phyloP scores from a whole-genome alignment of 53 echinoderm and acorn worm species.

The Crossaster papposus region DNA sequence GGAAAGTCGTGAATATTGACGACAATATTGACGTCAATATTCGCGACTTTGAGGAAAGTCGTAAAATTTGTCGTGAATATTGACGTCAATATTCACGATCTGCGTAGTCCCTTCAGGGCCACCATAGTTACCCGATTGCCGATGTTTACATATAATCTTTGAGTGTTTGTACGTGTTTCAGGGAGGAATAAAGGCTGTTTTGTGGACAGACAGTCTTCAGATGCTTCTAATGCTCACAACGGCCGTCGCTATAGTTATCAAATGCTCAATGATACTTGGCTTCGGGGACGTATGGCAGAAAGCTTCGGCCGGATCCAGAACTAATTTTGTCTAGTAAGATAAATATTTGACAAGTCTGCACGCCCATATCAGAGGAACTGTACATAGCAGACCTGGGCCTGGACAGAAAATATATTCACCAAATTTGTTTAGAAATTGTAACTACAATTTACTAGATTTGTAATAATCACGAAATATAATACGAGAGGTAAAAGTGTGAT shows the following conservation, averaged over 20 bases:
- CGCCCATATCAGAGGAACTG: neutral
- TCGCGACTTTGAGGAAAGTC: too few relatives aligned
- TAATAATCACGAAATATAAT: too few relatives aligned
- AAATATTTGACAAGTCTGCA: neutral
- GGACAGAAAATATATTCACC: too few relatives aligned
- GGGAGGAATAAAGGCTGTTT: slow-evolving; percentile 46
- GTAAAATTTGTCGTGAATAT: too few relatives aligned
- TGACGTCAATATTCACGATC: too few relatives aligned
- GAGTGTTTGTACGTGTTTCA: neutral
- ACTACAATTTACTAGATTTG: too few relatives aligned
- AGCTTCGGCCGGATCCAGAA: slow-evolving; percentile 21
- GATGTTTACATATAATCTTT: neutral
- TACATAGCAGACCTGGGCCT: neutral
- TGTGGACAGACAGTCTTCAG: slow-evolving; percentile 51
- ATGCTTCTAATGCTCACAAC: slow-evolving; percentile 31
- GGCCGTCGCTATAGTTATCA: slow-evolving; percentile 20
- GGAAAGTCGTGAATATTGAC: too few relatives aligned
- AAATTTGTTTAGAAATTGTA: neutral
- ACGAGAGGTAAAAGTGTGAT: too few relatives aligned
- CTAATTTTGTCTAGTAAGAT: slow-evolving; percentile 20
- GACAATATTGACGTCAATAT: too few relatives aligned
- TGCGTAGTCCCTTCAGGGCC: too few relatives aligned
- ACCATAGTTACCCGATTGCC: neutral
- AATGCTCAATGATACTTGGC: neutral
- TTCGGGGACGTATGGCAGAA: slow-evolving; percentile 2